Percentiles rank a stretch among this genome's conserved stretches.
phyloP scores from a whole-genome alignment of 2,888 invertebrate species.

The Deilephila porcellus region DNA sequence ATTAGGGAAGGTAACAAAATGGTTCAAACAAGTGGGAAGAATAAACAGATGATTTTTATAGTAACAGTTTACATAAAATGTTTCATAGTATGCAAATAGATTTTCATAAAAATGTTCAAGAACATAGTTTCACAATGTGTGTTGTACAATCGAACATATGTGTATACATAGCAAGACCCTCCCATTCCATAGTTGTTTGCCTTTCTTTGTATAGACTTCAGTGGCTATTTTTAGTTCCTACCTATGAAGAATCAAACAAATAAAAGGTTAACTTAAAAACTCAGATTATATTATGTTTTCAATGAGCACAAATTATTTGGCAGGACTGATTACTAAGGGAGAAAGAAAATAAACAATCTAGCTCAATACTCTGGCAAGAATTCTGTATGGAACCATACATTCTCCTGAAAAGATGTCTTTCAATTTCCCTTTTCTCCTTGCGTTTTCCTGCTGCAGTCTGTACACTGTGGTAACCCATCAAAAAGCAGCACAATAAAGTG shows the following conservation, averaged over 20 bases:
- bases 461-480: slow-evolving; percentile 88
- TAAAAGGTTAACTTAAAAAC: slow-evolving; percentile 32
- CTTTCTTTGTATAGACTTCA: slow-evolving; percentile 41
- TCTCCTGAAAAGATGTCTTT: slow-evolving; percentile 94
- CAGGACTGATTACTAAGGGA: slow-evolving; percentile 59
- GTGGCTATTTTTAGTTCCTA: slow-evolving; percentile 51
- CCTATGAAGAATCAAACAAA: slow-evolving; percentile 44
- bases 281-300: slow-evolving; percentile 19
- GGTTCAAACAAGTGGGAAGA: background rate
- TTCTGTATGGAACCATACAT: slow-evolving; percentile 88
- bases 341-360: slow-evolving; percentile 68
- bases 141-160: slow-evolving; percentile 10
- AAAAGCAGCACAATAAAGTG: slow-evolving; percentile 87
- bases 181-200: slow-evolving; percentile 39
- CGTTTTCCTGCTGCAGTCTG: slow-evolving; percentile 90
- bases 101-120: slow-evolving; percentile 13
- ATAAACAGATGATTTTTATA: background rate
- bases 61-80: background rate
- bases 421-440: slow-evolving; percentile 93
- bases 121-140: slow-evolving; percentile 24
- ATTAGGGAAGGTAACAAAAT: slow-evolving; percentile 5
- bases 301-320: slow-evolving; percentile 43
- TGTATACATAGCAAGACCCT: slow-evolving; percentile 35
- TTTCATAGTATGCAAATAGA: background rate
- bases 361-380: slow-evolving; percentile 79